A percentile compares a stretch with the other conserved stretches of the same genome.
phyloP scores from a whole-genome alignment of 2,888 invertebrate species.

The Anthoptus insignis region DNA sequence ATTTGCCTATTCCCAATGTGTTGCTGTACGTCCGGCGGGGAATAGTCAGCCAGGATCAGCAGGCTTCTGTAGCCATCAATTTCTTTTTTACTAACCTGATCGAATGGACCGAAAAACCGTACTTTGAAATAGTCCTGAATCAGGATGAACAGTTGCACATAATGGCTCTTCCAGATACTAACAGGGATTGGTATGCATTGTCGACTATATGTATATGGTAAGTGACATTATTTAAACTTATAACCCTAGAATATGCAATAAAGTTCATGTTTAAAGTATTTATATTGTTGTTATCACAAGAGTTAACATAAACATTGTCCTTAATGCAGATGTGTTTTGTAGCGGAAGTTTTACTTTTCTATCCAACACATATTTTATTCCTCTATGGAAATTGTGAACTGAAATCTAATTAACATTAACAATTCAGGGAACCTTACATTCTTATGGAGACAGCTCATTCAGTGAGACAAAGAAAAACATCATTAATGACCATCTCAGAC shows the following conservation, averaged over 20 bases:
- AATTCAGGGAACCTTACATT: slow-evolving; percentile 74
- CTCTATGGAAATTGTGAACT: too few relatives aligned
- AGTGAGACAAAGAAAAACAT: slow-evolving; percentile 74
- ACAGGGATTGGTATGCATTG: slow-evolving; percentile 69
- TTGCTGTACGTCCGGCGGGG: slow-evolving; percentile 61
- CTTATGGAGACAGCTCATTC: slow-evolving; percentile 67
- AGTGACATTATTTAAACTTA: slow-evolving; percentile 49
- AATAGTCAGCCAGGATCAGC: slow-evolving; percentile 58
- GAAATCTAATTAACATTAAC: too few relatives aligned
- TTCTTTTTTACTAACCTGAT: slow-evolving; percentile 61
- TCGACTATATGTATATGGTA: slow-evolving; percentile 77
- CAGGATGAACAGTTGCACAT: slow-evolving; percentile 68
- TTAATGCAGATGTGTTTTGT: too few relatives aligned
- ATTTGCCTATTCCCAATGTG: slow-evolving; percentile 62
- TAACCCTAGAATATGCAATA: too few relatives aligned
- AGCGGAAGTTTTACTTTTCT: too few relatives aligned
- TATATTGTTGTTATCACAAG: too few relatives aligned
- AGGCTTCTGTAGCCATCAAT: slow-evolving; percentile 67
- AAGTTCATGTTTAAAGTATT: too few relatives aligned
- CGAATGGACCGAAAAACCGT: slow-evolving; percentile 69
- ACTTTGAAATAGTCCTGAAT: slow-evolving; percentile 62
- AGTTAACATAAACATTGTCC: too few relatives aligned
- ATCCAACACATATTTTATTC: too few relatives aligned
- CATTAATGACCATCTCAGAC: slow-evolving; percentile 85
- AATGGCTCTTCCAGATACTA: slow-evolving; percentile 70